Base-by-base conservation (phyloP, 1,140 invertebrate species). In the Drosophila mojavensis region DNA sequence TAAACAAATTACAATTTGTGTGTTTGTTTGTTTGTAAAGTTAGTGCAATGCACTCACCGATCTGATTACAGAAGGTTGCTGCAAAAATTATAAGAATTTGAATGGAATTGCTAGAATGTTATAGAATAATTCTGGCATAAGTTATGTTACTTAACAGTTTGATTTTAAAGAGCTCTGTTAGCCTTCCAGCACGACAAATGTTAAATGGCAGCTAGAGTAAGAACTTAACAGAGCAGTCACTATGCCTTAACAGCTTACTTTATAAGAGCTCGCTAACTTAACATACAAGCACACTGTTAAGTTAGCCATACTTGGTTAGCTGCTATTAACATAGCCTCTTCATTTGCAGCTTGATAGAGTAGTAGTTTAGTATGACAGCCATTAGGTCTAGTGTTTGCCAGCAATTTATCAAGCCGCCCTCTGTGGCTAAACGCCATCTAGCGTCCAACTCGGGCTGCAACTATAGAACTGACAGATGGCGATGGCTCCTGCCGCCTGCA, bases 1-100 rank as follows among this genome's bases (percentile, higher is more conserved):
- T 82, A 88, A 88, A 83, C 75, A 82, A 86, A 86, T 86, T 79
- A 59, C 75, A 88, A 79, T 88, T 69, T 60, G 43, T 62, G 7
- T 50, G 39, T 51, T 33, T 33, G 47, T 63, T 39, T 62, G 26
- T 53, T 59, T 43, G 47, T 43, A 33, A 58, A 72, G 67, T 75
- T 76, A 47, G 75, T 79, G 72, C 74, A 81, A 68, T 67, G 75
- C 63, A 79, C 69, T 61, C 33, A 54, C 51, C 78, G 85, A 81
- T 86, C 66, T 26, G 39, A 66, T 86, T 86, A 85, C 81, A 45
- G 36, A 60, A 60, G 36, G 58, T 41, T n/a, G 54, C 13, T 54
- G 5, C 15, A 24, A 17, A n/a, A 51, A 47, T 72, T 45, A 24
- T 33, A 45, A 7, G 10, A 30, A 13, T 10, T 2, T 28, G 28